Conservation (phyloP, 2,888 invertebrate genomes). For the Arctia plantaginis region DNA sequence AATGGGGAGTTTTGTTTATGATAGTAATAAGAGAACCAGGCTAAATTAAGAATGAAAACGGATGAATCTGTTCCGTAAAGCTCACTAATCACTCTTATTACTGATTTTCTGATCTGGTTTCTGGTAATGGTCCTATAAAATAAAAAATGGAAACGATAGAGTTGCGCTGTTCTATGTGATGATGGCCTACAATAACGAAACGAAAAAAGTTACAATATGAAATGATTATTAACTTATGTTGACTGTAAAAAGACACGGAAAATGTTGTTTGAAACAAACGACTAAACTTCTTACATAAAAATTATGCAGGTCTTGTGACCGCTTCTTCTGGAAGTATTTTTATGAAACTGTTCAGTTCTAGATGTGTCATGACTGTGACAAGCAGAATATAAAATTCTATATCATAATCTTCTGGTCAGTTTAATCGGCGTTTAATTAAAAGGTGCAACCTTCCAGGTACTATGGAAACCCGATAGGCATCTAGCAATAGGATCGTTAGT, state of each 20-base stretch:
- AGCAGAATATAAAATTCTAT: neutral
- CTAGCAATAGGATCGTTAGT: constrained; percentile 84
- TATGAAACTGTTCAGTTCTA: neutral
- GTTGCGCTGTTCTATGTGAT: too few relatives aligned
- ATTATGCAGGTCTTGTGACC: neutral
- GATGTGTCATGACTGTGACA: neutral
- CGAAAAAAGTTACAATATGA: too few relatives aligned
- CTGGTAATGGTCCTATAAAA: too few relatives aligned
- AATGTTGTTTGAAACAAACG: neutral
- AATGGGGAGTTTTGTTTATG: neutral
- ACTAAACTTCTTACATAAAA: neutral
- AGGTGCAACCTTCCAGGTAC: constrained; percentile 52
- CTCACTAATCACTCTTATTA: too few relatives aligned
- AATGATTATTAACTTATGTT: too few relatives aligned
- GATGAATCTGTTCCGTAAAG: too few relatives aligned
- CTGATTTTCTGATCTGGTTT: too few relatives aligned
- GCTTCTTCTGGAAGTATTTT: neutral
- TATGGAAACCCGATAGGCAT: constrained; percentile 84
- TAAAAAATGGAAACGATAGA: too few relatives aligned
- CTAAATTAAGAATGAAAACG: too few relatives aligned
- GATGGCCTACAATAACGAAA: too few relatives aligned
- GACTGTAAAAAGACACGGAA: neutral
- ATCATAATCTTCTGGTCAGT: neutral
- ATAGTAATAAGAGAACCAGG: neutral
- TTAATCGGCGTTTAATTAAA: constrained; percentile 37